Base-by-base conservation (phyloP, 2,888 invertebrate genomes). In the Cryptus armator region DNA sequence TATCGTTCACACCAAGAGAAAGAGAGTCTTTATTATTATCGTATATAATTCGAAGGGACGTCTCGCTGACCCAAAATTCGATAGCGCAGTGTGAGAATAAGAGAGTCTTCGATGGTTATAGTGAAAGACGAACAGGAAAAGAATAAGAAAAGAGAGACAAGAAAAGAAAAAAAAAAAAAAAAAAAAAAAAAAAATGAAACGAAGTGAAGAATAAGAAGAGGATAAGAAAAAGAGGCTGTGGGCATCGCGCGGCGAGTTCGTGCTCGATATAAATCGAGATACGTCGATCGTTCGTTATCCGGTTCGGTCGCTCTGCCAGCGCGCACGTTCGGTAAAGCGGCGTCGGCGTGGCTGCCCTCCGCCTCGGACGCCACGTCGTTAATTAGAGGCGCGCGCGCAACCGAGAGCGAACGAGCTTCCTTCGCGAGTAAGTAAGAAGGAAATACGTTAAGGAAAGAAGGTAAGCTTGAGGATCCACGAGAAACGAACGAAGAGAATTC, bases 361-460 rank as follows among this genome's bases (percentile, higher is more conserved):
- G 67, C 76, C 79, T 79, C 56, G 83, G 85, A 85, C 85, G 87
- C 86, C 88, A 85, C 89, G 90, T 90, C 89, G 90, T 91, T 91
- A 91, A 91, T 91, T 90, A 91, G 87, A 88, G 86, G 74, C 79
- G 87, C 87, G 87, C 84, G 86, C 85, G 80, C 72, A 83, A 79
- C 80, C 87, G 80, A 84, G 44, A 66, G 29, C 48, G n/a, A n/a
- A 53, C 10, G 44, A 29, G n/a, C 32, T 74, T 12, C 16, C 44
- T 16, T n/a, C 44, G 16, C 46, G 46, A 48, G 48, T 43, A 44
- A 62, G 59, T 64, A 48, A 70, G 78, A 80, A 56, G 56, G 74
- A 70, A 24, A 53, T 24, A 66, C 24, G 29, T 37, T 10, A 56
- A 10, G 46, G 29, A 70, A 29, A 62, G 56, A 56, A 10, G 43